These are phyloP conservation scores for Herminia tarsipennalis DNA, from an alignment of 2,888 invertebrate genomes.

Conservation along the genomic window DNA sequence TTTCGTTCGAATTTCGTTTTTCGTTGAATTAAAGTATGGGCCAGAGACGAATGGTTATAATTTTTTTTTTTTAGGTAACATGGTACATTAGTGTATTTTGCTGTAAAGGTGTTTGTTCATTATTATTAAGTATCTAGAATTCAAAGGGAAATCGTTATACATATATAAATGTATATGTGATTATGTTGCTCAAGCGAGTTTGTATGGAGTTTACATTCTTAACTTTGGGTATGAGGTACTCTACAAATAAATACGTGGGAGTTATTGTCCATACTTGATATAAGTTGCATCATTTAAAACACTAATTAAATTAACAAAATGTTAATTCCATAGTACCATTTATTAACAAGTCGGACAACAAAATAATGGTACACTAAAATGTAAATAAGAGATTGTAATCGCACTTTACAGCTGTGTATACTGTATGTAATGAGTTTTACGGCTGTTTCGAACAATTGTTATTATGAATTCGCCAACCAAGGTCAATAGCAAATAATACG, in stretches of 20 bases:
- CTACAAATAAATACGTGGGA: slow-evolving; percentile 19
- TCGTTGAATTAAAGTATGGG: too few relatives aligned
- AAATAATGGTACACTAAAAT: slow-evolving; percentile 54
- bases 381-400: slow-evolving; percentile 64
- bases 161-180: background rate
- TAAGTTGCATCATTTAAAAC: slow-evolving; percentile 48
- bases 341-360: slow-evolving; percentile 50
- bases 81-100: too few relatives aligned
- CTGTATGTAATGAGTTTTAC: slow-evolving; percentile 56
- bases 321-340: slow-evolving; percentile 50
- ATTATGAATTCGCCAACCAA: slow-evolving; percentile 49
- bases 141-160: too few relatives aligned
- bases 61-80: too few relatives aligned
- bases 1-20: too few relatives aligned
- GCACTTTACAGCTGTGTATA: slow-evolving; percentile 52
- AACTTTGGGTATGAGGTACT: background rate
- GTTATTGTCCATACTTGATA: slow-evolving; percentile 28
- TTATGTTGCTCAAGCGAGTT: too few relatives aligned
- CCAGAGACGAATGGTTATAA: too few relatives aligned
- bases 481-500: slow-evolving; percentile 47
- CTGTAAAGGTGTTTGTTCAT: too few relatives aligned
- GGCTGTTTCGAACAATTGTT: slow-evolving; percentile 64
- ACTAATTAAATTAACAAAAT: slow-evolving; percentile 56
- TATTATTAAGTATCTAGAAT: too few relatives aligned
- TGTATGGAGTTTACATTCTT: too few relatives aligned